These are phyloP conservation scores for Drosophila santomea DNA, from an alignment of 1,140 invertebrate species.

Conservation along the genomic window DNA sequence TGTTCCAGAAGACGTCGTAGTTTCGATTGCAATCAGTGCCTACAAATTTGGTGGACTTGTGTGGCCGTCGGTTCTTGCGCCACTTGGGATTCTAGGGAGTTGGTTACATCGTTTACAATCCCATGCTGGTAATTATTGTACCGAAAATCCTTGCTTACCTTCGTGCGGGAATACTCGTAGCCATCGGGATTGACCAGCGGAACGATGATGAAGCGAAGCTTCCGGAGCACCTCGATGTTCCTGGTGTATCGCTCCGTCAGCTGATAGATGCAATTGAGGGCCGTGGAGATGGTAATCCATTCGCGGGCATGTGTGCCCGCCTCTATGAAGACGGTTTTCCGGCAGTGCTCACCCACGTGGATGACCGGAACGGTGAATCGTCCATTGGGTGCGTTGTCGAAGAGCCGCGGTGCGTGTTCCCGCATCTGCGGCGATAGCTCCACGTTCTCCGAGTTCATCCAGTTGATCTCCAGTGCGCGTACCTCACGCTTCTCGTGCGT, in stretches of 20 bases:
- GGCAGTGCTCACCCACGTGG: conserved; percentile 17
- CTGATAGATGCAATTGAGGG: conserved; percentile 88
- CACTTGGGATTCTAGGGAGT: conserved; percentile 85
- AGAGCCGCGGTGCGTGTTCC: conserved; percentile 29
- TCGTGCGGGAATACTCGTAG: conserved; percentile 80
- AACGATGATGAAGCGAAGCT: conserved; percentile 88
- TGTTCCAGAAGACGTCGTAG: conserved; percentile 88
- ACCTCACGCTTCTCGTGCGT: conserved; percentile 86
- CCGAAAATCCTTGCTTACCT: conserved; percentile 31
- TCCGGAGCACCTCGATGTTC: conserved; percentile 85
- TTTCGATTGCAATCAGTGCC: conserved; percentile 89
- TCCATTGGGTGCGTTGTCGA: not conserved
- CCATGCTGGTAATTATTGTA: too few species aligned
- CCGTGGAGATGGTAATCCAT: conserved; percentile 88
- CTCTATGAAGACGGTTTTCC: conserved; percentile 85
- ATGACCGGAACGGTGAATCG: conserved; percentile 37
- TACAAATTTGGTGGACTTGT: conserved; percentile 84
- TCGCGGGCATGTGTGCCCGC: conserved; percentile 88
- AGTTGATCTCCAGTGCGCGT: conserved; percentile 86
- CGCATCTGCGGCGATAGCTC: conserved; percentile 46
- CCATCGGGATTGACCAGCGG: conserved; percentile 87
- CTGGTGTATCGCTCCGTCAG: conserved; percentile 85
- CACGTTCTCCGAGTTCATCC: conserved; percentile 68
- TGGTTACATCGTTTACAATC: not conserved
- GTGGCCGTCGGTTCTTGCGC: conserved; percentile 85